Percentiles rank a stretch among this genome's conserved stretches.
Conservation (phyloP, 2,888 invertebrate species). For the Caenorhabditis panamensis region DNA sequence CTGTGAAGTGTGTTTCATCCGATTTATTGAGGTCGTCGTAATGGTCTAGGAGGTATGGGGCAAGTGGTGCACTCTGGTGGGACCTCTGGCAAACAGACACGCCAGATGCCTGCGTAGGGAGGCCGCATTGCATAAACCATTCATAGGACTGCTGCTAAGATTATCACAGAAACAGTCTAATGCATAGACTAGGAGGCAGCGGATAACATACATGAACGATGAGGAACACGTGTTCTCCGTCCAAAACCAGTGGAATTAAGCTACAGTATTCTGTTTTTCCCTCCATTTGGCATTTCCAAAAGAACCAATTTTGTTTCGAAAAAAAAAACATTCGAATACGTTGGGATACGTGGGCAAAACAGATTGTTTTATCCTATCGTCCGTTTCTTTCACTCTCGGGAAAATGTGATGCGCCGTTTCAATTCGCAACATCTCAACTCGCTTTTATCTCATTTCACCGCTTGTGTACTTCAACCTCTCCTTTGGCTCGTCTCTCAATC, state of each 20-base stretch:
- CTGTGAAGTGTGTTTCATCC: slow-evolving; percentile 10
- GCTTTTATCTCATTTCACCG: slow-evolving; percentile 51
- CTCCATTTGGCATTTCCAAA: background rate
- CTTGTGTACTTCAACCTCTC: slow-evolving; percentile 44
- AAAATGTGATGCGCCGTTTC: slow-evolving; percentile 16
- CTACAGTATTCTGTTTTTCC: slow-evolving; percentile 9
- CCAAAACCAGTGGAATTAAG: background rate
- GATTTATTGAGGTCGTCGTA: slow-evolving; percentile 23
- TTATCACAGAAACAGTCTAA: slow-evolving; percentile 56
- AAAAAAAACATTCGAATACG: background rate
- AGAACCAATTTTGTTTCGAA: background rate
- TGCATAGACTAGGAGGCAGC: slow-evolving; percentile 45
- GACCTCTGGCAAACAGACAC: slow-evolving; percentile 31
- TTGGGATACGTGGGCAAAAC: no score
- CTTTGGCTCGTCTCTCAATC: slow-evolving; percentile 32
- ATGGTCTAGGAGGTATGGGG: slow-evolving; percentile 1
- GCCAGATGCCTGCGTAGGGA: slow-evolving; percentile 45
- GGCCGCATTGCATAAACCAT: slow-evolving; percentile 36
- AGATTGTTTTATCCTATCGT: background rate
- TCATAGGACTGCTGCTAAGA: slow-evolving; percentile 36
- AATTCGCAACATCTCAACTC: slow-evolving; percentile 46
- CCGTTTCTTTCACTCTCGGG: background rate
- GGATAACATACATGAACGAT: slow-evolving; percentile 38
- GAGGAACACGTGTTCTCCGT: slow-evolving; percentile 21
- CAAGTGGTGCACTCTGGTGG: slow-evolving; percentile 4